Conservation (phyloP, 2,113 vertebrate genomes). For the Arothron firmamentum region DNA sequence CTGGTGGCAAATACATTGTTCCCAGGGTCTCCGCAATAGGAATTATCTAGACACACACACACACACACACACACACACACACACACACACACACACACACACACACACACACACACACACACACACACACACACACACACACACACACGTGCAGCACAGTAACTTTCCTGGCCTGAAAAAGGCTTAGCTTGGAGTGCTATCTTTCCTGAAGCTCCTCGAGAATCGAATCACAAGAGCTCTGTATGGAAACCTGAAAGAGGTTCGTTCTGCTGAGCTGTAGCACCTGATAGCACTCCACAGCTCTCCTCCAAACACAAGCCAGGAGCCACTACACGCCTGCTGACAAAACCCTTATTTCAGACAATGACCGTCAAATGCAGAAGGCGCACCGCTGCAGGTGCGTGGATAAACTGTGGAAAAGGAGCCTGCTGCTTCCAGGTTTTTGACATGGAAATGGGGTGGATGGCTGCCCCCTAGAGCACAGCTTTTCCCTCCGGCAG, state of each 20-base stretch:
- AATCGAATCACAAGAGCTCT: constrained; percentile 54
- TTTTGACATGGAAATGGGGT: constrained; percentile 34
- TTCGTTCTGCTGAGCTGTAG: constrained; percentile 41
- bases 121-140: not conserved
- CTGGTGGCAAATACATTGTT: no score
- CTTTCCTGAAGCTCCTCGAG: constrained; percentile 42
- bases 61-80: not conserved
- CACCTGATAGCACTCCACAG: constrained; percentile 34
- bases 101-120: not conserved
- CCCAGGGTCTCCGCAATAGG: no score
- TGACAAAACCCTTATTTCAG: constrained; percentile 27
- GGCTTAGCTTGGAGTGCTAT: constrained; percentile 57
- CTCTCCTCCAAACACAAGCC: constrained; percentile 15
- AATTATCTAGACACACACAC: no score
- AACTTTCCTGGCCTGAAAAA: constrained; percentile 13
- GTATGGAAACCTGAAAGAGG: constrained; percentile 43
- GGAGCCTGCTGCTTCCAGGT: constrained; percentile 14
- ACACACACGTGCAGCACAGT: no score
- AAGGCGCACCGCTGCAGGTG: not conserved
- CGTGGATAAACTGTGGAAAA: constrained; percentile 17
- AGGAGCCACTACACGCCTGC: constrained; percentile 11
- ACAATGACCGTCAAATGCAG: constrained; percentile 19
- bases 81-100: not conserved
- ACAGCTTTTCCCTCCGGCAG: constrained; percentile 38
- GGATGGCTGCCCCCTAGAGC: constrained; percentile 33